These are phyloP conservation scores for Macroteleia sp. DNA, from an alignment of 2,888 invertebrate genomes.

Conservation along the genomic window DNA sequence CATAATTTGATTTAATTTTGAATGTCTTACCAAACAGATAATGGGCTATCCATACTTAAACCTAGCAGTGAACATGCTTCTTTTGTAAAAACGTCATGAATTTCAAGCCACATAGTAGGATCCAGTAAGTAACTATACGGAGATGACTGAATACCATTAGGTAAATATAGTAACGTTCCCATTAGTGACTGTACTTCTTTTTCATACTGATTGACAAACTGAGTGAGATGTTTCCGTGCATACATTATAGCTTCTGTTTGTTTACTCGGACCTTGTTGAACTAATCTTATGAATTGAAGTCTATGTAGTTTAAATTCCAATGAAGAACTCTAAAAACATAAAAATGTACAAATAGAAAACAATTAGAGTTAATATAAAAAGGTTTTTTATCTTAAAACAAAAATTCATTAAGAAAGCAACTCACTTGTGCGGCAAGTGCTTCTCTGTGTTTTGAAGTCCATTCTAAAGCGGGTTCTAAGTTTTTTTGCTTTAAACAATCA, in stretches of 20 bases:
- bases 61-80: slow-evolving; percentile 97
- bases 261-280: slow-evolving; percentile 87
- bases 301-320: slow-evolving; percentile 93
- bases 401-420: too few species aligned
- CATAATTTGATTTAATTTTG: too few species aligned
- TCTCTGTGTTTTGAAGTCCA: slow-evolving; percentile 93
- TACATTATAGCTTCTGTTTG: slow-evolving; percentile 94
- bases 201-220: slow-evolving; percentile 90
- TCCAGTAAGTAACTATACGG: slow-evolving; percentile 91
- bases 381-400: too few species aligned
- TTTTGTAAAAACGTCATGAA: slow-evolving; percentile 94
- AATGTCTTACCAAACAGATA: slow-evolving; percentile 90
- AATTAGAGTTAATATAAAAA: too few species aligned
- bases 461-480: slow-evolving; percentile 92
- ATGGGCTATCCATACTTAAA: slow-evolving; percentile 94
- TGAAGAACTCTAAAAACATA: slow-evolving; percentile 85
- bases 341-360: too few species aligned
- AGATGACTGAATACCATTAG: slow-evolving; percentile 90
- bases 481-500: slow-evolving; percentile 91
- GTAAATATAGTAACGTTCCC: slow-evolving; percentile 92
- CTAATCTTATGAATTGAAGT: slow-evolving; percentile 90
- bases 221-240: slow-evolving; percentile 93
- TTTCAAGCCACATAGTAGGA: slow-evolving; percentile 89
- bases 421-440: slow-evolving; percentile 87
- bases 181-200: slow-evolving; percentile 94